A percentile compares a stretch with the other conserved stretches of the same genome.
phyloP scores from a whole-genome alignment of 1,140 invertebrate species.

The Drosophila tsacasi region DNA sequence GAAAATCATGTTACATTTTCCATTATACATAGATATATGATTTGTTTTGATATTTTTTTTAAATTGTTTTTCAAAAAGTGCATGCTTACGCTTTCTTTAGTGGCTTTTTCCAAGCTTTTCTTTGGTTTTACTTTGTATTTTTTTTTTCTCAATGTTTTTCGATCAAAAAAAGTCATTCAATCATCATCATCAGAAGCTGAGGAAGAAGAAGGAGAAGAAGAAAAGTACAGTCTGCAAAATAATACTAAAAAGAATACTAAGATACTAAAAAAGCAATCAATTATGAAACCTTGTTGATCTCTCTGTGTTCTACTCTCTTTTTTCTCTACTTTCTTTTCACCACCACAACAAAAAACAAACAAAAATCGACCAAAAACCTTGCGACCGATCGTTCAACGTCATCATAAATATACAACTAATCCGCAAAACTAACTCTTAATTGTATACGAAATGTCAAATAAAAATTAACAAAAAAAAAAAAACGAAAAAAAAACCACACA shows the following conservation, averaged over 20 bases:
- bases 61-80: slow-evolving; percentile 6
- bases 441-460: slow-evolving; percentile 62
- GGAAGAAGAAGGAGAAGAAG: slow-evolving; percentile 51
- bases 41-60: background rate
- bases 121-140: background rate
- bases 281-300: slow-evolving; percentile 69
- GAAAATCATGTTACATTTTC: slow-evolving; percentile 19
- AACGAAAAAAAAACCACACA: slow-evolving; percentile 20
- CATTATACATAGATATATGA: background rate
- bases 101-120: background rate
- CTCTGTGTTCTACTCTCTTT: slow-evolving; percentile 75
- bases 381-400: slow-evolving; percentile 71
- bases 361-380: slow-evolving; percentile 64
- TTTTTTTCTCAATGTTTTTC: slow-evolving; percentile 10
- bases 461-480: slow-evolving; percentile 53
- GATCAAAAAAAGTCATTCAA: slow-evolving; percentile 39
- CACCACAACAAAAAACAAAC: slow-evolving; percentile 49
- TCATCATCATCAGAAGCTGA: slow-evolving; percentile 54
- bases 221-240: slow-evolving; percentile 51
- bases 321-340: slow-evolving; percentile 76
- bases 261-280: slow-evolving; percentile 13
- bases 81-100: slow-evolving; percentile 29
- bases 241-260: slow-evolving; percentile 20
- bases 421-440: slow-evolving; percentile 60
- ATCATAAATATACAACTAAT: slow-evolving; percentile 56